phyloP scores from a whole-genome alignment of 2,797 vertebrate genomes.

The Ceryle rudis region DNA sequence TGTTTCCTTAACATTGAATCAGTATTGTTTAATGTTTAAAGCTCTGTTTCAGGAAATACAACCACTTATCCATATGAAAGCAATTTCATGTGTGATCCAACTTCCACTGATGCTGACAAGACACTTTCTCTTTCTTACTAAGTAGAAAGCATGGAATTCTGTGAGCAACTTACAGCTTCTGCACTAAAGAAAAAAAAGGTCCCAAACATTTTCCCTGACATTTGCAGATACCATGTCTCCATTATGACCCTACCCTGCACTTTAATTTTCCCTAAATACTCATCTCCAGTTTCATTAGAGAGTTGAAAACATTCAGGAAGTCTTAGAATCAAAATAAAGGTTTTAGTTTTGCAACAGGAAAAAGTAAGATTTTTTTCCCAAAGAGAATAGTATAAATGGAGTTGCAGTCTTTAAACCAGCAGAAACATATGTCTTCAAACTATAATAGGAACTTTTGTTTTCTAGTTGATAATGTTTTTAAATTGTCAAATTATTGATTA shows the following conservation, averaged over 20 bases:
- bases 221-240: neutral
- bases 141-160: neutral
- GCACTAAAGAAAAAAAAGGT: neutral
- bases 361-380: neutral
- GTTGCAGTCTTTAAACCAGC: neutral
- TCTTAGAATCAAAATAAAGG: neutral
- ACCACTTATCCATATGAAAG: neutral
- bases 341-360: neutral
- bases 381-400: neutral
- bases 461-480: neutral
- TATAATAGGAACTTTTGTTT: neutral
- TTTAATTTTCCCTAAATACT: neutral
- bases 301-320: neutral
- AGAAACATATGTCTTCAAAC: neutral
- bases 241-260: neutral
- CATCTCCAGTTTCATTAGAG: neutral
- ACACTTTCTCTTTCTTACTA: neutral
- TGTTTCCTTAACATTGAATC: neutral
- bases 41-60: neutral
- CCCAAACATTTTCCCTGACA: neutral
- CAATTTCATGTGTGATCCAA: neutral
- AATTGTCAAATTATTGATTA: neutral
- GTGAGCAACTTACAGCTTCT: neutral
- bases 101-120: neutral
- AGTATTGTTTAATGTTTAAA: neutral